Evolutionary conservation across 2,113 vertebrate species (phyloP), one percentile per base, ranked within the genome.

Genomic region (Nymphicus hollandicus): DNA sequence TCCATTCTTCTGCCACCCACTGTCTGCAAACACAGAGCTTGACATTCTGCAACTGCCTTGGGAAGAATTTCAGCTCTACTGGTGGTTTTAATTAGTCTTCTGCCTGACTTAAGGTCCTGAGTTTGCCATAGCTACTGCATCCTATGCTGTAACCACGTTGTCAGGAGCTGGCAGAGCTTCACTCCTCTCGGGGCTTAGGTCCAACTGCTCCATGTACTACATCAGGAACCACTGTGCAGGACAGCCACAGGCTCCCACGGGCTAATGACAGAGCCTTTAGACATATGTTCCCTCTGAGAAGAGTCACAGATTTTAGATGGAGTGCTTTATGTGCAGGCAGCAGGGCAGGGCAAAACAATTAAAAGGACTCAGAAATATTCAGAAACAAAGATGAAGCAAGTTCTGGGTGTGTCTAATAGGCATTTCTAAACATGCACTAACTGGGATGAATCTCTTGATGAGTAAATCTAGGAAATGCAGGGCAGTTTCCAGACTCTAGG

Each of bases 111-210:
- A 27, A 29, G 49, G 15, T 63, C 37, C 55, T 63, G 13, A 17
- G 5, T 68, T 86, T 86, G 46, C 31, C 11, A 7, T 31, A 46
- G n/a, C 28, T 83, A 31, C 24, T 6, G 10, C 20, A 76, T n/a
- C 14, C 66, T 3, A 1, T 66, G 50, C 31, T 23, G 19, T 52
- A 88, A n/a, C 22, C n/a, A 24, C 0, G 0, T 37, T 37, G 9
- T 10, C 37, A 25, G 9, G 17, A 11, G 1, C 55, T 69, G 25
- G 11, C 29, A 91, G 68, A 86, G 50, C 27, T 64, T 20, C 2
- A 2, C 3, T 68, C 18, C 23, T 76, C 43, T 41, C 0, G 0
- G 11, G 14, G 24, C 7, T 55, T 50, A 7, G 28, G 33, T 77
- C 18, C 81, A 49, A 9, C 35, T 61, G 28, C 25, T 84, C 13